A percentile compares a stretch with the other conserved stretches of the same genome.
Evolutionary conservation across 2,113 vertebrate species (phyloP).

Genomic region (Atlantisia rogersi): DNA sequence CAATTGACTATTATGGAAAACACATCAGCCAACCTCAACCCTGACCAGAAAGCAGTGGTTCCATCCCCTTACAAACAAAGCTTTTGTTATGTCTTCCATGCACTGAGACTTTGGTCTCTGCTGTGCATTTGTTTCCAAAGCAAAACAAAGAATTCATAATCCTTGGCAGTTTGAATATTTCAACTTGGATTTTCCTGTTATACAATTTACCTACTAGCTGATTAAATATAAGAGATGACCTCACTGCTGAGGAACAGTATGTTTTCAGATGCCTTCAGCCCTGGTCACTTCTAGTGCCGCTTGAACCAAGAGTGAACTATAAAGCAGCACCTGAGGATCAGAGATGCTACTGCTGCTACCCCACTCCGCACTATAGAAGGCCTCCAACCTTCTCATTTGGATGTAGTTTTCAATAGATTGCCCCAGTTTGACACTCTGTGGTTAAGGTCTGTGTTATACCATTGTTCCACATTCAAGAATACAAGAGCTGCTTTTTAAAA

Average conservation of each 20-base stretch:
- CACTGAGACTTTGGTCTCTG: constrained; percentile 38
- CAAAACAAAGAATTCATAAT: constrained; percentile 56
- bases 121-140: constrained; percentile 66
- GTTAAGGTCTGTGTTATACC: background rate
- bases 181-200: constrained; percentile 28
- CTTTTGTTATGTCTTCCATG: constrained; percentile 63
- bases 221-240: background rate
- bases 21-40: constrained; percentile 71
- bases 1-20: constrained; percentile 69
- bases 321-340: background rate
- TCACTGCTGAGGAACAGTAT: constrained; percentile 5
- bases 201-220: constrained; percentile 13
- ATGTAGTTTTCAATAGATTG: background rate
- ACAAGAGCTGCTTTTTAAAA: background rate
- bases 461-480: background rate
- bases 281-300: background rate
- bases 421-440: background rate
- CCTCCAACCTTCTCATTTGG: background rate
- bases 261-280: constrained; percentile 11
- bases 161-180: constrained; percentile 49
- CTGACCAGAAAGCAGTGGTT: constrained; percentile 55
- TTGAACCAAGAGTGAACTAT: background rate
- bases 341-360: background rate
- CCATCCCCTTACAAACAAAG: constrained; percentile 68
- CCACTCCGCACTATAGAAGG: background rate